Percentiles rank a stretch among this genome's conserved stretches.
These are phyloP conservation scores for Calliopum simillimum DNA, from an alignment of 2,888 invertebrate species.

Conservation along the genomic window DNA sequence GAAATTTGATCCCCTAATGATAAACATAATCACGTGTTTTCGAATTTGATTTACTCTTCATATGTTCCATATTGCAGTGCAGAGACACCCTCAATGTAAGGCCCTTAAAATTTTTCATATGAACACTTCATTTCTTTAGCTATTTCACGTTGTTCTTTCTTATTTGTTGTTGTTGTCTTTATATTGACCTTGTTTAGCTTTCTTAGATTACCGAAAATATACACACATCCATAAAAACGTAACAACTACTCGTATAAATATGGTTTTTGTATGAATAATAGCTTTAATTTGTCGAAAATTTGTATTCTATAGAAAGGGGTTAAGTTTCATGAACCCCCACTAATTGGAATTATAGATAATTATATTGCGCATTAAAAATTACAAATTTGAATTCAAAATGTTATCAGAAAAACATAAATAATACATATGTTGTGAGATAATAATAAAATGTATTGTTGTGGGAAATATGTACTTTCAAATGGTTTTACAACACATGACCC, in stretches of 20 bases:
- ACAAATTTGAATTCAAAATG: no score
- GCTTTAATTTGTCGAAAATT: conserved; percentile 30
- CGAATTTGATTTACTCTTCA: conserved; percentile 48
- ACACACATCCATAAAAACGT: no score
- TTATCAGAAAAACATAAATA: no score
- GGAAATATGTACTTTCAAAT: no score
- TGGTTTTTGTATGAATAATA: background rate
- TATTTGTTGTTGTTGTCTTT: conserved; percentile 7
- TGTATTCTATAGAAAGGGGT: conserved; percentile 8
- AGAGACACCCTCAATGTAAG: conserved; percentile 25
- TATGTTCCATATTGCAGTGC: conserved; percentile 51
- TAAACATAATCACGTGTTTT: conserved; percentile 54
- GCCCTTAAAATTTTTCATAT: background rate
- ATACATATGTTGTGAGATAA: no score
- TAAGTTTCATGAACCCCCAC: conserved; percentile 32
- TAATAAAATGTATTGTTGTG: no score
- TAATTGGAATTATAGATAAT: conserved; percentile 46
- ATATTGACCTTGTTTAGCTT: conserved; percentile 53
- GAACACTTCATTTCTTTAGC: background rate
- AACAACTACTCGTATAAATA: conserved; percentile 38
- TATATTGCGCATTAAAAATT: conserved; percentile 16
- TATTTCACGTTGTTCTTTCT: background rate
- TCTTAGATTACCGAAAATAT: conserved; percentile 54
- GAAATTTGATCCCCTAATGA: conserved; percentile 56
- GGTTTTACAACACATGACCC: no score